These are phyloP conservation scores for Cheilosia impressa DNA, from an alignment of 2,888 invertebrate genomes.

Conservation along the genomic window DNA sequence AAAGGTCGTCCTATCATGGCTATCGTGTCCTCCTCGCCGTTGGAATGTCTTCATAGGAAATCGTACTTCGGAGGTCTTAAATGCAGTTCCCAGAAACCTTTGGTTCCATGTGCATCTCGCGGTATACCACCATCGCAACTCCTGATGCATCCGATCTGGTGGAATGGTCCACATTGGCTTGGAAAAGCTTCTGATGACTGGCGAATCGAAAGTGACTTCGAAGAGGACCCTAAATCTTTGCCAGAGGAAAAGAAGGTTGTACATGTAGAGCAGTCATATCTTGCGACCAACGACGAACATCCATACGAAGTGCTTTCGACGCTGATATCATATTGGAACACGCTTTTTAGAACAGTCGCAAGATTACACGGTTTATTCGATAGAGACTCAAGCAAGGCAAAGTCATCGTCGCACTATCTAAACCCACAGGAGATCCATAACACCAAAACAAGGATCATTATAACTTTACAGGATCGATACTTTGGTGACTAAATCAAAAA, in stretches of 20 bases:
- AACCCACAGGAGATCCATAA: no score
- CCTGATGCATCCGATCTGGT: no score
- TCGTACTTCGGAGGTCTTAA: not conserved
- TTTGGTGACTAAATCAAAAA: not conserved
- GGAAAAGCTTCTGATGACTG: no score
- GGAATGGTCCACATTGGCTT: no score
- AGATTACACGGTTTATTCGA: no score
- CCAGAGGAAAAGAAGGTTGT: not conserved
- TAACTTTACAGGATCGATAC: not conserved
- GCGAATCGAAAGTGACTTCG: no score
- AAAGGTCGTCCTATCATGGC: not conserved
- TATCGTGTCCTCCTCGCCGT: not conserved
- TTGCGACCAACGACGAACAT: not conserved
- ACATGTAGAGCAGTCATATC: not conserved
- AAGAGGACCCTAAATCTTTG: no score
- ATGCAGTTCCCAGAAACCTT: not conserved
- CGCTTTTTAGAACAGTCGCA: no score
- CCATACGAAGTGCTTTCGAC: no score
- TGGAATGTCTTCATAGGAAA: slow-evolving; percentile 2
- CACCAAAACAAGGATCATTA: not conserved
- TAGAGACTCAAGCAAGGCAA: no score
- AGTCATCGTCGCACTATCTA: not conserved
- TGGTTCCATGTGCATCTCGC: slow-evolving; percentile 7
- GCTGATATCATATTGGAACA: no score
- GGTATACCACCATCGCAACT: no score